phyloP scores from a whole-genome alignment of 2,888 invertebrate genomes.

The Quadroppia sp. region DNA sequence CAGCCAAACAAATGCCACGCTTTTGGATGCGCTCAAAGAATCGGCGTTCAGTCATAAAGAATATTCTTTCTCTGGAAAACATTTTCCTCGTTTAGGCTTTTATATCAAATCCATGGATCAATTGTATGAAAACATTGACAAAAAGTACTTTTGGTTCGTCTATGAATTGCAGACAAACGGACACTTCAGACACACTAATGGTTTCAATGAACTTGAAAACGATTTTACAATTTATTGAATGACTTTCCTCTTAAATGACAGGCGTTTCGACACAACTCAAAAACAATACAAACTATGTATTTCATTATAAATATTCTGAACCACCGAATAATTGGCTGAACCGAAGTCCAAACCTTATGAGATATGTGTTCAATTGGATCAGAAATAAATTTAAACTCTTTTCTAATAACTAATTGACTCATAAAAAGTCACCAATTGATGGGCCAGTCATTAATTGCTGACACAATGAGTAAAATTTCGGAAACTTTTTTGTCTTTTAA shows the following conservation, averaged over 20 bases:
- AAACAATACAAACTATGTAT: neutral
- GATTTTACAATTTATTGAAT: neutral
- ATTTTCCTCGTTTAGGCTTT: neutral
- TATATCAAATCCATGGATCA: neutral
- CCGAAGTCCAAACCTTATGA: neutral
- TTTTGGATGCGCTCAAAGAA: neutral
- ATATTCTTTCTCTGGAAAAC: neutral
- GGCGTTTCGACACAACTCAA: neutral
- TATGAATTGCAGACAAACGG: conserved; percentile 5
- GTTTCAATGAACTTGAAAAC: neutral
- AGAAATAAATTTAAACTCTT: conserved; percentile 82
- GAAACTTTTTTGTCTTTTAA: too few relatives aligned
- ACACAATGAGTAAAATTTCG: too few relatives aligned
- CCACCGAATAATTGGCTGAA: neutral
- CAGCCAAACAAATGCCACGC: neutral
- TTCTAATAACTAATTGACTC: conserved; percentile 99
- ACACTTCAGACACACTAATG: neutral
- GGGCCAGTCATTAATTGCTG: too few relatives aligned
- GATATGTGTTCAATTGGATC: neutral
- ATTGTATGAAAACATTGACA: neutral
- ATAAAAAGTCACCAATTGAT: too few relatives aligned
- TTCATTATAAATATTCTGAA: neutral
- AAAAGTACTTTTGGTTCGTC: conserved; percentile 10
- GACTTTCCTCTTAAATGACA: neutral
- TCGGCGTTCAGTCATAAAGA: neutral